Conservation (phyloP, 2,797 vertebrate species). For the Helarctos malayanus region DNA sequence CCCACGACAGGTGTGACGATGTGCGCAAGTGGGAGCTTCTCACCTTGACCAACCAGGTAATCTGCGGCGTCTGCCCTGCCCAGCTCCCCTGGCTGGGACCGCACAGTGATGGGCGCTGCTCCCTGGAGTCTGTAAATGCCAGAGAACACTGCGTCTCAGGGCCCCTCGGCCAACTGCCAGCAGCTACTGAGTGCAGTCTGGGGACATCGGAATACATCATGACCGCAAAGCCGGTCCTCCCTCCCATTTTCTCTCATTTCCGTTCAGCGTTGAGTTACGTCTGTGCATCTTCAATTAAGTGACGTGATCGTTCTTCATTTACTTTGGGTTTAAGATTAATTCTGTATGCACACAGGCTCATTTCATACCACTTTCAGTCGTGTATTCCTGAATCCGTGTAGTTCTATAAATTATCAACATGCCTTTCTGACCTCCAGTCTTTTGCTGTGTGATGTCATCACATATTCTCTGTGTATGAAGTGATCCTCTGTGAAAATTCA, state of each 20-base stretch:
- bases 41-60: not conserved
- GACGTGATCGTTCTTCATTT: not conserved
- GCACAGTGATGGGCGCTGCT: not conserved
- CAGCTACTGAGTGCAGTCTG: fast-evolving
- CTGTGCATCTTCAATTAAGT: not conserved
- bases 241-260: not conserved
- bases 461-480: fast-evolving
- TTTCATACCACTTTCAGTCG: not conserved
- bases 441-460: fast-evolving
- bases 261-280: not conserved
- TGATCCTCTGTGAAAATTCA: not conserved
- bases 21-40: fast-evolving
- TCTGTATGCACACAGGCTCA: fast-evolving
- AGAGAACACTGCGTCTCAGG: not conserved
- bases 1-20: not conserved
- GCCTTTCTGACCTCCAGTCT: not conserved
- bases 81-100: not conserved
- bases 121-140: not conserved
- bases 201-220: fast-evolving
- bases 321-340: not conserved
- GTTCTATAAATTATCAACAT: not conserved
- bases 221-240: fast-evolving
- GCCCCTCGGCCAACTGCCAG: constrained; percentile 2
- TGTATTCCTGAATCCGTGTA: not conserved
- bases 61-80: fast-evolving